Evolutionary conservation across 2,797 vertebrate species (phyloP).

Genomic region (Enteromius anoplus): DNA sequence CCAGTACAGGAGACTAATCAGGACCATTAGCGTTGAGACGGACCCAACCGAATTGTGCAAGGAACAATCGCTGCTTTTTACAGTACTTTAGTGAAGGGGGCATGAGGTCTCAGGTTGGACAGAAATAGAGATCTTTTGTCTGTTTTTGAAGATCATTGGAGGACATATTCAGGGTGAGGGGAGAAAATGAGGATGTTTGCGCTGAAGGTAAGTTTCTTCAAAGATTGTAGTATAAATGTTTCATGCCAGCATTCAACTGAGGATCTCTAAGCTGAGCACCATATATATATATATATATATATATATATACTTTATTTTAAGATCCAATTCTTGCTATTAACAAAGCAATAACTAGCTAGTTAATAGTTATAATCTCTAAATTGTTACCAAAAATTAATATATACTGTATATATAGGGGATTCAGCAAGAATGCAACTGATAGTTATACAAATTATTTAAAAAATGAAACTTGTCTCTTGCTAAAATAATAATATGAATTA

Average conservation of each 20-base stretch:
- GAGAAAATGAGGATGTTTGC: slow-evolving; percentile 4
- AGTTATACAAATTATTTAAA: too few species aligned
- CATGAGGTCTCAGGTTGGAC: background rate
- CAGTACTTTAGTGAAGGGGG: background rate
- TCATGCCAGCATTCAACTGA: background rate
- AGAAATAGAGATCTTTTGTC: slow-evolving; percentile 26
- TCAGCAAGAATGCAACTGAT: too few species aligned
- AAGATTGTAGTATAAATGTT: background rate
- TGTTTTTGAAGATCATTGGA: slow-evolving; percentile 7
- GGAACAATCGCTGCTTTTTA: slow-evolving; percentile 37
- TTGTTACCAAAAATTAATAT: background rate
- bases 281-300: too few species aligned
- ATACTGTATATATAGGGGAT: too few species aligned
- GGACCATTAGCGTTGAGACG: background rate
- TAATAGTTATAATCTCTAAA: background rate
- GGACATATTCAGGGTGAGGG: background rate
- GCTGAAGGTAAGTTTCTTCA: background rate
- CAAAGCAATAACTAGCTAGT: background rate
- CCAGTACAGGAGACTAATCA: slow-evolving; percentile 18
- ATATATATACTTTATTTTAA: background rate
- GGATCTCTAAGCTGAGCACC: background rate
- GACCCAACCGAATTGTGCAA: background rate
- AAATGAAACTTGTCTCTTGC: too few species aligned
- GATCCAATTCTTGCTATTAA: background rate
- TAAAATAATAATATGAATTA: too few species aligned